These are phyloP conservation scores for Philonicus albiceps DNA, from an alignment of 2,888 invertebrate genomes.

Conservation along the genomic window DNA sequence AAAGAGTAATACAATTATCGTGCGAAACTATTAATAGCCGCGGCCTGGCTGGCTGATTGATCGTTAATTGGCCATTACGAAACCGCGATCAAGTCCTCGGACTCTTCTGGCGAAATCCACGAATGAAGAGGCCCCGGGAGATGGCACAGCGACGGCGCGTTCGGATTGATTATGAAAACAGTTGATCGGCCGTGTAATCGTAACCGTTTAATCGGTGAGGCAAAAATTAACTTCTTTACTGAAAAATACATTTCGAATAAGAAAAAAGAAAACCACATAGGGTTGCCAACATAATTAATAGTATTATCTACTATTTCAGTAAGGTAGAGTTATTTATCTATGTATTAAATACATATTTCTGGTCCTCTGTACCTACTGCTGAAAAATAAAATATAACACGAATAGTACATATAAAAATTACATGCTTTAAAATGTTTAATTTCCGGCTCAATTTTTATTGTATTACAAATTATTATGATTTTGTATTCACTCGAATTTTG, in stretches of 20 bases:
- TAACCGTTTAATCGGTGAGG: slow-evolving; percentile 8
- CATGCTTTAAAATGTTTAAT: too few species aligned
- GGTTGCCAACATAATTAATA: neutral
- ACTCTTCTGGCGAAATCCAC: neutral
- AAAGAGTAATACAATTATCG: slow-evolving; percentile 11
- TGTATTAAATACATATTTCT: too few species aligned
- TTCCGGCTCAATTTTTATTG: too few species aligned
- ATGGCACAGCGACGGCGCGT: neutral
- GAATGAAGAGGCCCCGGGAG: neutral
- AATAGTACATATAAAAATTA: too few species aligned
- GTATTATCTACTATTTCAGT: too few species aligned
- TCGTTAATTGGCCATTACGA: slow-evolving; percentile 35
- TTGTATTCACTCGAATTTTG: too few species aligned
- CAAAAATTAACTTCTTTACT: neutral
- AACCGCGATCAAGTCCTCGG: neutral
- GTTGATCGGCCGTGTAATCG: slow-evolving; percentile 10
- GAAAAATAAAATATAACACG: too few species aligned
- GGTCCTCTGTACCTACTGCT: too few species aligned
- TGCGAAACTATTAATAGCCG: slow-evolving; percentile 20
- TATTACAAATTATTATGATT: too few species aligned
- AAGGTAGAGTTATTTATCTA: too few species aligned
- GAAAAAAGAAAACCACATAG: neutral
- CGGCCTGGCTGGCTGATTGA: slow-evolving; percentile 23
- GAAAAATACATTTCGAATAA: neutral
- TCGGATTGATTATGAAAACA: neutral